Evolutionary conservation across 1,140 invertebrate species (phyloP).

Genomic region (Battus philenor): DNA sequence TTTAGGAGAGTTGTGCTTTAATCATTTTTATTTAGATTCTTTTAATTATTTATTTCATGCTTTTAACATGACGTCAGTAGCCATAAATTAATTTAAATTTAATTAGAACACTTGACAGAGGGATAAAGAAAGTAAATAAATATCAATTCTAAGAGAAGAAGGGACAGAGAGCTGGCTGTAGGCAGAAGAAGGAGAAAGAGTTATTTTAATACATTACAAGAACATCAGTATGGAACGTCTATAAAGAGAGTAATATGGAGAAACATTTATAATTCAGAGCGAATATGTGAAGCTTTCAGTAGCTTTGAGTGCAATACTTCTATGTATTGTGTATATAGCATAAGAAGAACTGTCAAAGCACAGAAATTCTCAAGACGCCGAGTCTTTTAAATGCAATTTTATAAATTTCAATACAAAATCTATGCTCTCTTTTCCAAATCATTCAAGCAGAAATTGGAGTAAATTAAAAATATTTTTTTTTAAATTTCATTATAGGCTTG

Average conservation of each 20-base stretch:
- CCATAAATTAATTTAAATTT: conserved; percentile 22
- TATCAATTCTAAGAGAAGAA: conserved; percentile 1
- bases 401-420: conserved; percentile 44
- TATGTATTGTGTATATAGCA: conserved; percentile 44
- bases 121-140: conserved; percentile 15
- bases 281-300: conserved; percentile 30
- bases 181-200: conserved; percentile 18
- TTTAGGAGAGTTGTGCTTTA: conserved; percentile 53
- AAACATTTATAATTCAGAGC: conserved; percentile 24
- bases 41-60: conserved; percentile 32
- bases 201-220: conserved; percentile 66
- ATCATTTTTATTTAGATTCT: conserved; percentile 21
- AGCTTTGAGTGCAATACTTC: conserved; percentile 47
- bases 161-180: conserved; percentile 10
- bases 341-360: conserved; percentile 47
- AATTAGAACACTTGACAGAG: conserved; percentile 24
- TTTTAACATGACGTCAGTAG: conserved; percentile 36
- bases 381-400: conserved; percentile 55
- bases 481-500: conserved; percentile 41
- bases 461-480: conserved; percentile 53
- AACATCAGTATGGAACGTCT: conserved; percentile 30
- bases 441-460: conserved; percentile 49
- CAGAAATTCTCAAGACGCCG: conserved; percentile 39
- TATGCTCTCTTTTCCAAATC: conserved; percentile 41
- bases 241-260: conserved; percentile 33